A percentile compares a stretch with the other conserved stretches of the same genome.
Conservation (phyloP, 1,140 invertebrate genomes). For the Hylyphantes graminicola region DNA sequence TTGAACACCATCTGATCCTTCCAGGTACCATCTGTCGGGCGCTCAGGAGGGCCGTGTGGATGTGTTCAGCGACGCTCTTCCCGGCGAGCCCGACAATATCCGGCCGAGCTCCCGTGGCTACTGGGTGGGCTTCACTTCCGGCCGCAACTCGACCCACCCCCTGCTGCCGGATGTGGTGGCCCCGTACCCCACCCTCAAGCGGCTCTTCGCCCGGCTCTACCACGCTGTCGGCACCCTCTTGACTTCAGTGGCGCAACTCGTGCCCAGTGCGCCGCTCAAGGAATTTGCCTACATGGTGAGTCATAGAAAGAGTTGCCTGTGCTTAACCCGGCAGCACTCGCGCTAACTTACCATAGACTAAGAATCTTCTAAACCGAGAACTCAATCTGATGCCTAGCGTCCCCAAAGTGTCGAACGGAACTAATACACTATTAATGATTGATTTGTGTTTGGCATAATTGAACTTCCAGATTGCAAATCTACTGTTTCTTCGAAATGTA, state of each 20-base stretch:
- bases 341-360: too few relatives aligned
- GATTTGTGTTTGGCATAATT: too few relatives aligned
- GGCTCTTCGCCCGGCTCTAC: slow-evolving; percentile 64
- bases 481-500: too few relatives aligned
- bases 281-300: slow-evolving; percentile 69
- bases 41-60: slow-evolving; percentile 27
- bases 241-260: slow-evolving; percentile 45
- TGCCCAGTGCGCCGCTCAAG: slow-evolving; percentile 26
- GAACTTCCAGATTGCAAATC: too few relatives aligned
- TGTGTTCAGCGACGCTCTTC: slow-evolving; percentile 69
- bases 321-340: too few relatives aligned
- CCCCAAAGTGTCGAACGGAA: too few relatives aligned
- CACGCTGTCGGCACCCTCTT: slow-evolving; percentile 61
- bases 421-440: too few relatives aligned
- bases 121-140: slow-evolving; percentile 73
- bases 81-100: slow-evolving; percentile 84
- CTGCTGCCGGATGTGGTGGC: slow-evolving; percentile 65
- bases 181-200: slow-evolving; percentile 66
- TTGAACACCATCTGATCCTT: neutral
- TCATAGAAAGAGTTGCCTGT: slow-evolving; percentile 58
- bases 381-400: too few relatives aligned
- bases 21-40: slow-evolving; percentile 35
- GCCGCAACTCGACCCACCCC: slow-evolving; percentile 65
- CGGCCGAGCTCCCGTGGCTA: slow-evolving; percentile 76
- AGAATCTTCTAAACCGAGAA: too few relatives aligned